Base-by-base conservation (phyloP, 2,113 vertebrate species). In the Illadopsis cleaveri region DNA sequence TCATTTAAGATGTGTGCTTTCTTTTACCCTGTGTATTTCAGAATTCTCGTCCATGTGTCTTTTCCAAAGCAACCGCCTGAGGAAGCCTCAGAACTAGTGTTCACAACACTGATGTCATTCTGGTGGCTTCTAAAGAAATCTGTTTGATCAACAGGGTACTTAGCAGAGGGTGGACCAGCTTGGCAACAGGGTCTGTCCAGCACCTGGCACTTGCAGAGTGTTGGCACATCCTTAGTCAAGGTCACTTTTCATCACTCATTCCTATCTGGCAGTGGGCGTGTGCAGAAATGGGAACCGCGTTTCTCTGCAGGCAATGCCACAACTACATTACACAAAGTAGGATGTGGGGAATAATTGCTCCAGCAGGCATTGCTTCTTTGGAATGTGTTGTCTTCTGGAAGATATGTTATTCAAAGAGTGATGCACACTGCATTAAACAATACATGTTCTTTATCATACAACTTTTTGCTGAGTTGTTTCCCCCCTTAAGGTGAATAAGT, bases 1-100 rank as follows among this genome's bases (percentile, higher is more conserved):
- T 68, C 35, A 5, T 8, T 82, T 79, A 15, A 0, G 5, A 3
- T 48, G 40, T 88, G 37, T 0, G 0, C 44, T 88, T 82, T 44
- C 11, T 70, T 77, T 62, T 23, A 54, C 27, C 14, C 47, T 82
- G 31, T 54, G 17, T 47, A 11, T 54, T 56, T 77, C 37, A 61
- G 50, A 73, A 37, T 54, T 88, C 56, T 84, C 18, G 31, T 66
- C 35, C 16, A 2, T 4, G 1, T 37, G 24, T 53, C 45, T 89
- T 77, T 86, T 54, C 30, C 8, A 33, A 48, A 79, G 22, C 22
- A 47, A 13, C 20, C 0, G 0, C 33, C 61, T 33, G 22, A 83
- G 60, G 45, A 86, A 66, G 11, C 47, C 25, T 73, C 18, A 45
- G 50, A 37, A 15, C 11, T 56, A 3, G 15, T 15, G 9, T 71